Base-by-base conservation (phyloP, 2,797 vertebrate species). In the Poecilia picta region DNA sequence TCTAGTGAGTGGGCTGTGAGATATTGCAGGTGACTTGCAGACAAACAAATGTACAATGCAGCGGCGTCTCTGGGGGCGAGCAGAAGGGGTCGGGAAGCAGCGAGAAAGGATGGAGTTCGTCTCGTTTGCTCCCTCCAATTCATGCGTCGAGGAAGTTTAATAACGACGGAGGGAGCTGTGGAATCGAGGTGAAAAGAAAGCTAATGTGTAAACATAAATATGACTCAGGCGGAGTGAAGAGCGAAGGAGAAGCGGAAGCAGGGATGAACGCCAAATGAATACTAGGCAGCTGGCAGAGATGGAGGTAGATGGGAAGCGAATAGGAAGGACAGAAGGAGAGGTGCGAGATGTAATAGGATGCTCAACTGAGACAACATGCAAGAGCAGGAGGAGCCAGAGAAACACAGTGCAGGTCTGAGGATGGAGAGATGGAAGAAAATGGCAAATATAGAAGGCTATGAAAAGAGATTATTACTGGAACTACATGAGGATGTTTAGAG, bases 261-360 rank as follows among this genome's bases (percentile, higher is more conserved):
- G 45, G 82, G 88, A 87, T 5, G 53, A 79, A 62, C 81, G 89
- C 91, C 90, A 93, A 92, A 90, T 84, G 83, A 93, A 89, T 57
- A 68, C 64, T 85, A 88, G 85, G 83, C 74, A 81, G 91, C 78
- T 2, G 72, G 83, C 20, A 45, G 76, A 62, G 80, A 89, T 74
- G 74, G 87, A 87, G 86, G 90, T 85, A 89, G 89, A 90, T 77
- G 84, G 81, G 76, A 89, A 91, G 84, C 77, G 83, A 90, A 90
- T 81, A 84, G 84, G 77, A 84, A 81, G 89, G 85, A 88, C 80
- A 85, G 73, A 80, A 76, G 28, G 73, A 85, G 82, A 83, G 83
- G 84, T 72, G 66, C 72, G 75, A 78, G 76, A 86, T 90, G 85
- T 83, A 91, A 92, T 89, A 89, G 90, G 83, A 86, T 85, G 82